Evolutionary conservation across 2,797 vertebrate species (phyloP), one percentile per base, ranked within the genome.

Genomic region (Prunella strophiata): DNA sequence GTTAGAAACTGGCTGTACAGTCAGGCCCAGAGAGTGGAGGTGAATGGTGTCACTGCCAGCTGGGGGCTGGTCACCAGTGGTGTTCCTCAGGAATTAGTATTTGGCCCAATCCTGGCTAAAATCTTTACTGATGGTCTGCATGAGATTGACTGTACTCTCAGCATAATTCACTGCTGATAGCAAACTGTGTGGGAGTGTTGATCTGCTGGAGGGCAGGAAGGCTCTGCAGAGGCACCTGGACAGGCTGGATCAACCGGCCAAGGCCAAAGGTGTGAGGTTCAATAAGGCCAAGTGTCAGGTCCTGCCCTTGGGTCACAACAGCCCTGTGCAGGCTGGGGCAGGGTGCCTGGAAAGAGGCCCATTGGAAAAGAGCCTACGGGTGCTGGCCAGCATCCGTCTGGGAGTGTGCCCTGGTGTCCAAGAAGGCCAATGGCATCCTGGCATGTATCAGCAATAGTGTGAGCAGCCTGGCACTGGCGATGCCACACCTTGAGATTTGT

Each of bases 401-500:
- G 23, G 26, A 34, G 1, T 9, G 30, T 54, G 30, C 10, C 26
- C 21, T 36, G 15, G 14, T 32, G 17, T 3, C 34, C 55, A 58
- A 58, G 32, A n/a, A 22, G 16, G n/a, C n/a, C n/a, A 36, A 8
- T 26, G 16, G 55, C 22, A 36, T 36, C 23, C n/a, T 26, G 55
- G n/a, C 23, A 16, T 58, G n/a, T 36, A 26, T 36, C 23, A 12
- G 23, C 10, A 58, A 36, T 25, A 38, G 27, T 7, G 38, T 9
- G n/a, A 6, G 13, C 7, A 5, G 22, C 23, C 55, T 13, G 16
- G 50, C 27, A 38, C 27, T 50, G 19, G 36, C 63, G 57, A 63
- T 51, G 27, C 42, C 22, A 14, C 7, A 42, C 18, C 11, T 55
- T 0, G 0, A 55, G 15, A 27, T 25, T 14, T 30, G 21, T 23